Evolutionary conservation across 2,888 invertebrate genomes (phyloP).

Genomic region (Euphydryas editha): DNA sequence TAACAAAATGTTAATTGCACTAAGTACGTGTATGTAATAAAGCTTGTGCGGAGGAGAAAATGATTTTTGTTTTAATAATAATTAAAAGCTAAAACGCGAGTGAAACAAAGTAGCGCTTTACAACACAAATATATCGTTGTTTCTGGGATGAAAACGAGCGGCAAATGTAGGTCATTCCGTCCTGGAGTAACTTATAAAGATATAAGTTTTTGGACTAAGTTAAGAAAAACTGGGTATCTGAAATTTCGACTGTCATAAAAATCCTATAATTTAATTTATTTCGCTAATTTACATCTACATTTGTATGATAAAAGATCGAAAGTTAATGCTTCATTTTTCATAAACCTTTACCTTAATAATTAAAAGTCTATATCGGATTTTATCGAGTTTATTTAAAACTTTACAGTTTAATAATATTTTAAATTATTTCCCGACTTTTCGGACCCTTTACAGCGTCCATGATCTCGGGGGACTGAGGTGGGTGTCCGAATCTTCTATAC

Average conservation of each 20-base stretch:
- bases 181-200: conserved; percentile 67
- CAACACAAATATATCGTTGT: conserved; percentile 69
- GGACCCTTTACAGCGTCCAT: no score
- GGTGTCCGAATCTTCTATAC: no score
- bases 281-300: no score
- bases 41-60: conserved; percentile 10
- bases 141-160: conserved; percentile 63
- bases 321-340: no score
- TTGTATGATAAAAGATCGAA: no score
- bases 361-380: no score
- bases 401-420: no score
- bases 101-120: conserved; percentile 64
- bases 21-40: background rate
- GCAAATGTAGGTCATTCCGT: conserved; percentile 69
- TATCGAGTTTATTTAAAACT: no score
- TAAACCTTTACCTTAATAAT: no score
- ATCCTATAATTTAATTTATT: no score
- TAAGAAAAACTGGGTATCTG: conserved; percentile 35
- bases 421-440: no score
- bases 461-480: no score
- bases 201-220: conserved; percentile 53
- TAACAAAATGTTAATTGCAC: conserved; percentile 1
- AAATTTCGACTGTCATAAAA: background rate
- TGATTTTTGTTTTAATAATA: conserved; percentile 63
- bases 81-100: conserved; percentile 61